Evolutionary conservation across 2,113 vertebrate species (phyloP).

Genomic region (Etia nguti): DNA sequence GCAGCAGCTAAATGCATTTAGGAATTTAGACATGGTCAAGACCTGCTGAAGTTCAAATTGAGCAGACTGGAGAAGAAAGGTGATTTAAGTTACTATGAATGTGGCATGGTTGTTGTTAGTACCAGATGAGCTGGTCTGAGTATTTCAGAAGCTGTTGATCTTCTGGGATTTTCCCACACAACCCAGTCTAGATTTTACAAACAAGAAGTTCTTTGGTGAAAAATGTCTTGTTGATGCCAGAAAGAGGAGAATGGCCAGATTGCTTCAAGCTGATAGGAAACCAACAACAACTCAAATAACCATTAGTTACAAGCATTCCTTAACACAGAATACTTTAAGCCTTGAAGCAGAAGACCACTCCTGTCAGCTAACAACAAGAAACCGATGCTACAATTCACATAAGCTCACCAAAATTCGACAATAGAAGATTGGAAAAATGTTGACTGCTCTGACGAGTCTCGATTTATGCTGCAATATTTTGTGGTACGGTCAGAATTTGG

Average conservation of each 20-base stretch:
- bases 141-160: background rate
- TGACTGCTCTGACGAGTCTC: background rate
- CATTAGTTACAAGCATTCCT: background rate
- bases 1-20: background rate
- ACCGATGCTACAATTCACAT: background rate
- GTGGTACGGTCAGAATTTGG: background rate
- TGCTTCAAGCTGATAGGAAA: background rate
- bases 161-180: background rate
- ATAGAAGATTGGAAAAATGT: background rate
- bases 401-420: background rate
- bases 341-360: background rate
- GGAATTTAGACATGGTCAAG: background rate
- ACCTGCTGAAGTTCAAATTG: no score
- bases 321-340: background rate
- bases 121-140: background rate
- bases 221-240: background rate
- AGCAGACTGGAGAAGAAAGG: no score
- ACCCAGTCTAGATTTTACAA: background rate
- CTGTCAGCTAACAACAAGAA: background rate
- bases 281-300: background rate
- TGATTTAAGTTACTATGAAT: background rate
- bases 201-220: background rate
- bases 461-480: background rate
- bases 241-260: background rate
- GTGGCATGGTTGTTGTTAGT: background rate